phyloP scores from a whole-genome alignment of 2,113 vertebrate species.

The Pelmatolapia mariae region DNA sequence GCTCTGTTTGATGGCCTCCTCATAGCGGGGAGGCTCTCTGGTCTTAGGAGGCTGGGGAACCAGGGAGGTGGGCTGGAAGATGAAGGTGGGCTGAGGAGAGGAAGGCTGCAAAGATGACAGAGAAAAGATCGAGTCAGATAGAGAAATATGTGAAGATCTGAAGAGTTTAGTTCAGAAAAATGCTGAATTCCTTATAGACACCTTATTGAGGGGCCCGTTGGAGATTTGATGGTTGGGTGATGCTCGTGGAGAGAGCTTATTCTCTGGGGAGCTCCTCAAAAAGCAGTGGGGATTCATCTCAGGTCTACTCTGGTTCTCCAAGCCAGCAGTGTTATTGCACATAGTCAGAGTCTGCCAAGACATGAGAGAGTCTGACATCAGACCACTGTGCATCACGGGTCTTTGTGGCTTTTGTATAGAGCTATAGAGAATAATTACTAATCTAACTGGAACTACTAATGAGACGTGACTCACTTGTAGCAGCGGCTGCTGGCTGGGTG shows the following conservation, averaged over 20 bases:
- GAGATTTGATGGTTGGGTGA: constrained; percentile 70
- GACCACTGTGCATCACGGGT: background rate
- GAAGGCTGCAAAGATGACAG: constrained; percentile 54
- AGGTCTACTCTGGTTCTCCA: constrained; percentile 72
- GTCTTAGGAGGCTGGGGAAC: constrained; percentile 75
- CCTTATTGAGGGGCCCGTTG: constrained; percentile 85
- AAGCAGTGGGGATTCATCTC: constrained; percentile 76
- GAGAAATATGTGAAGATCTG: background rate
- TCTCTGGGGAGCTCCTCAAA: constrained; percentile 71
- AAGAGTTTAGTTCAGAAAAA: background rate
- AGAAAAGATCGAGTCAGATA: background rate
- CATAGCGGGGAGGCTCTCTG: constrained; percentile 91
- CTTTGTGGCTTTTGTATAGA: background rate
- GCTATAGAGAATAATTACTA: background rate
- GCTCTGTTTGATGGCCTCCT: constrained; percentile 94
- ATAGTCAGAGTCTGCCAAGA: constrained; percentile 80
- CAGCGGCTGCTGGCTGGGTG: constrained; percentile 65
- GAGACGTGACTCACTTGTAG: constrained; percentile 77
- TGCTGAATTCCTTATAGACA: constrained; percentile 27
- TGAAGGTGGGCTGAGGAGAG: constrained; percentile 74
- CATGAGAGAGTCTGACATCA: background rate
- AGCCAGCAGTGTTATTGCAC: constrained; percentile 60
- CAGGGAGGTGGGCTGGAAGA: constrained; percentile 76
- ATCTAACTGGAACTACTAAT: background rate
- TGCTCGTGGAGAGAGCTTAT: constrained; percentile 58